phyloP scores from a whole-genome alignment of 1,140 invertebrate genomes.

The Mya arenaria region DNA sequence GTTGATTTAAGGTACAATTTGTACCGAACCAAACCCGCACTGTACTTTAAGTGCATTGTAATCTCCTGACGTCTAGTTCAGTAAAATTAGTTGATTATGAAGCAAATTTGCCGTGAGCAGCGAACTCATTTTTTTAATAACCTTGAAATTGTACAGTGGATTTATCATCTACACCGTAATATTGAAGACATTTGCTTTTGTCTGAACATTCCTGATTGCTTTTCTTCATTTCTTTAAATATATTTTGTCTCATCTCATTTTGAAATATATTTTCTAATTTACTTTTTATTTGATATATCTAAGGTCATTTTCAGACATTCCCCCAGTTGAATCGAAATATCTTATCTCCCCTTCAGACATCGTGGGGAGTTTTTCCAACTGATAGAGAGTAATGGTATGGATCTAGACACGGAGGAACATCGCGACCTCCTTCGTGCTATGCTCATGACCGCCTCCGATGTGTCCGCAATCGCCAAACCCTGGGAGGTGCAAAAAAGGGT shows the following conservation, averaged over 20 bases:
- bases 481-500: slow-evolving; percentile 95
- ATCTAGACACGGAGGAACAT: slow-evolving; percentile 90
- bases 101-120: no score
- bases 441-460: slow-evolving; percentile 99
- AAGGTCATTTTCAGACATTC: neutral
- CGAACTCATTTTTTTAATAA: no score
- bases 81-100: no score
- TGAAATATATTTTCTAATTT: neutral
- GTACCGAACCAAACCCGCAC: no score
- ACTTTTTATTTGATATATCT: neutral
- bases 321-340: neutral
- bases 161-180: no score
- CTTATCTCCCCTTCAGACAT: slow-evolving; percentile 84
- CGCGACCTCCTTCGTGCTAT: slow-evolving; percentile 87
- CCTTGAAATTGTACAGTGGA: no score
- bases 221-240: no score
- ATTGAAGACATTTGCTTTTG: no score
- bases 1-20: no score
- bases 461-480: slow-evolving; percentile 97
- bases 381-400: slow-evolving; percentile 94
- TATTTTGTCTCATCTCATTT: neutral
- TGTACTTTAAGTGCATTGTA: no score
- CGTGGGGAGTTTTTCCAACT: slow-evolving; percentile 94
- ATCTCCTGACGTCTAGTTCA: no score
- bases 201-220: no score